Evolutionary conservation across 1,140 invertebrate genomes (phyloP), one percentile per base, ranked within the genome.

Genomic region (Diorhabda sublineata): DNA sequence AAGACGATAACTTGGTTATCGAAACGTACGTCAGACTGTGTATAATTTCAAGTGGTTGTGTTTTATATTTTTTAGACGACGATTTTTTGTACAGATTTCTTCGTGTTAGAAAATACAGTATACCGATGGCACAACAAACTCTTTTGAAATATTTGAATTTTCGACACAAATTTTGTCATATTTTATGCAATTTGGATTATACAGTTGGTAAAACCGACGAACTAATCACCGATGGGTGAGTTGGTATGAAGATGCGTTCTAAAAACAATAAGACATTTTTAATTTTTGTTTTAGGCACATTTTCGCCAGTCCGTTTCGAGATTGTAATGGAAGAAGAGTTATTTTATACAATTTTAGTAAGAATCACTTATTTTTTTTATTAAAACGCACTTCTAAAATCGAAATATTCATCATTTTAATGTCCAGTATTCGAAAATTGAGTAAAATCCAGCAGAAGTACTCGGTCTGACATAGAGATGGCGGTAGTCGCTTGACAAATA

Each of bases 121-220:
- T 95, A 11, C 89, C 89, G 2, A 88, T 92, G 85, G 90, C 92
- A 0, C 88, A 93, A 76, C 88, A 92, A 74, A 89, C 88, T 7
- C 76, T 95, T 5, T 82, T 94, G 5, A 93, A 92, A 75, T 95
- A 93, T 79, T 84, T 94, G 61, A 89, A 89, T 74, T 85, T 93
- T 64, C 84, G 90, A 52, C 87, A 88, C 74, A 86, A 83, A 43
- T 90, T 89, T 73, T 84, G 85, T 5, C 83, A 86, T 69, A 84
- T 87, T 72, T 89, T 87, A 76, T 83, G 83, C 58, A 84, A 88
- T 42, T 75, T 93, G 69, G 90, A 92, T 75, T 87, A 86, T 67
- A 79, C 85, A 11, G 85, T 90, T 67, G 81, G 85, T 2, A 82
- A 82, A 11, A 71, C 91, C 2, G 80, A 84, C 68, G 84, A 90